Percentiles rank a stretch among this genome's conserved stretches.
Conservation (phyloP, 2,888 invertebrate genomes). For the Cremastinae sp. region DNA sequence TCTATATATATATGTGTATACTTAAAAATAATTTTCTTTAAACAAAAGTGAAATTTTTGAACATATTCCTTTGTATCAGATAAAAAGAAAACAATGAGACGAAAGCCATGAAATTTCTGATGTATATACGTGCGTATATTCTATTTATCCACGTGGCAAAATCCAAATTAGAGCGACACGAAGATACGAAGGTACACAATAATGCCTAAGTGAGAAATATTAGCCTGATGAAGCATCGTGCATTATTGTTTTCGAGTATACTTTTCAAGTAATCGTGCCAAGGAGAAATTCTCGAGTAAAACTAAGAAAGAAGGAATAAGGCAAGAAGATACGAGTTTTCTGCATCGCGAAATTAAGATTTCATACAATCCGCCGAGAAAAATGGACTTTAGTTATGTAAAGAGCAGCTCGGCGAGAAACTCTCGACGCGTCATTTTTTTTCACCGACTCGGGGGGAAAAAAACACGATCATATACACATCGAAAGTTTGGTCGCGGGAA, state of each 20-base stretch:
- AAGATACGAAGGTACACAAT: no score
- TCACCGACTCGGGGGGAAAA: slow-evolving; percentile 9
- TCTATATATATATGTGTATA: no score
- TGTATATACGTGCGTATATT: no score
- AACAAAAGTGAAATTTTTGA: no score
- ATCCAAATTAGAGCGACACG: no score
- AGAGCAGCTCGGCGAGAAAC: slow-evolving; percentile 54
- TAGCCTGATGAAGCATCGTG: slow-evolving; percentile 26
- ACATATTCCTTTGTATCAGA: no score
- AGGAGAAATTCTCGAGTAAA: not conserved
- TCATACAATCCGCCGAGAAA: slow-evolving; percentile 59
- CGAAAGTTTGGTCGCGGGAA: no score
- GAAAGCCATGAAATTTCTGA: no score
- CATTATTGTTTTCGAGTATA: slow-evolving; percentile 38
- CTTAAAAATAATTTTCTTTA: no score
- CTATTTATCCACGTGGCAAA: no score
- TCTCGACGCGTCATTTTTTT: slow-evolving; percentile 45
- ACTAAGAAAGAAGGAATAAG: slow-evolving; percentile 10
- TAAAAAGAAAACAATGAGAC: no score
- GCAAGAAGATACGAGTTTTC: slow-evolving; percentile 13
- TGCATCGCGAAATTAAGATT: slow-evolving; percentile 62
- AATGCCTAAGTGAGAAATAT: slow-evolving; percentile 40
- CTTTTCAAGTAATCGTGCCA: slow-evolving; percentile 33
- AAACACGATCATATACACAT: slow-evolving; percentile 8
- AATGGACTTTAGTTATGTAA: slow-evolving; percentile 66